Evolutionary conservation across 2,797 vertebrate genomes (phyloP).

Genomic region (Artibeus lituratus): DNA sequence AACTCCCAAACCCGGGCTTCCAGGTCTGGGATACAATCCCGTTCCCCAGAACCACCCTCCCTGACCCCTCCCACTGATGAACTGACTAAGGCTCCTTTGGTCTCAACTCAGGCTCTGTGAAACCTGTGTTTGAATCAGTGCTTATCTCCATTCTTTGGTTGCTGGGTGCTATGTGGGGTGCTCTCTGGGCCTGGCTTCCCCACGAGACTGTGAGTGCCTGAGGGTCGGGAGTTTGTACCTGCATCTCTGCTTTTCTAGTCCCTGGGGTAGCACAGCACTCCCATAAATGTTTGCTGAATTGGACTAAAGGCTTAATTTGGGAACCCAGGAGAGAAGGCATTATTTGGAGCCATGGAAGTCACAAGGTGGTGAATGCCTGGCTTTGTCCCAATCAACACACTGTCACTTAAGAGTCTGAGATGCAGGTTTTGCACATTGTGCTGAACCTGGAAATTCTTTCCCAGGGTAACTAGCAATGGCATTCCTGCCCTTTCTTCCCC

Average conservation of each 20-base stretch:
- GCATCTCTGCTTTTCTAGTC: neutral
- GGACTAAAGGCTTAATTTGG: neutral
- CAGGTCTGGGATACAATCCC: neutral
- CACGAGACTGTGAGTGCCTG: neutral
- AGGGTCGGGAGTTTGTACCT: neutral
- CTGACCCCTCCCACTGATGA: neutral
- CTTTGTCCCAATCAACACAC: neutral
- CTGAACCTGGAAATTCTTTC: neutral
- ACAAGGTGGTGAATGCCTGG: neutral
- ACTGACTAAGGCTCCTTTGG: accelerated
- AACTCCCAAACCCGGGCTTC: neutral
- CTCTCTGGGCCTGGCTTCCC: neutral
- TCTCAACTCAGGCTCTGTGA: neutral
- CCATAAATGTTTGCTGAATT: neutral
- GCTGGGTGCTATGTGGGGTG: neutral
- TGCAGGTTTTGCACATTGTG: neutral
- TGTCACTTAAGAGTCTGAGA: neutral
- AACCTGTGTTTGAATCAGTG: too few species aligned
- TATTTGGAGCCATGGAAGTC: neutral
- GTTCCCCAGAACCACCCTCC: neutral
- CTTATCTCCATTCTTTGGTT: neutral
- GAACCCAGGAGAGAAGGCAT: neutral
- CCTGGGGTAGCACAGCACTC: neutral
- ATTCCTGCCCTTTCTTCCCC: neutral
- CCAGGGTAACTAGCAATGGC: neutral